Evolutionary conservation across 2,888 invertebrate species (phyloP), one percentile per base, ranked within the genome.

Genomic region (Aspidiotus destructor): DNA sequence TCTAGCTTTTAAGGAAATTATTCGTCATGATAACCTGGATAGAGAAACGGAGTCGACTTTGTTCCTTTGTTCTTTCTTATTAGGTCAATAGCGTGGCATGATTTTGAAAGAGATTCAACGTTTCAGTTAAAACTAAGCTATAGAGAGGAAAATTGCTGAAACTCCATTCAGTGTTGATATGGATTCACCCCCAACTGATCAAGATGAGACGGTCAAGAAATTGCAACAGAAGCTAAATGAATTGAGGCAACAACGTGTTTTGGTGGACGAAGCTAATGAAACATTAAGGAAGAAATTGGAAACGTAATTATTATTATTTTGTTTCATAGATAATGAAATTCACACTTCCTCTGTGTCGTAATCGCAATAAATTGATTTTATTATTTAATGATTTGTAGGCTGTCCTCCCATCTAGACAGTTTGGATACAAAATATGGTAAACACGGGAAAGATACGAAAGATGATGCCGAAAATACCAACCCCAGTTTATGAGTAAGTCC

Each of bases 191-290:
- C 28, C 41, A 17, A 55, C 55, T 42, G 65, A 65, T 57, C 52
- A 62, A 62, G 17, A 13, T 2, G 65, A 57, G 44, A 17, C 3
- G 3, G 65, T 65, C 10, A 41, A 58, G 42, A 65, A 58, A 17
- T 16, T 65, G 13, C 57, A 65, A 44, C 55, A 41, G n/a, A 65
- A 65, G 42, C 42, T 65, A 15, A 10, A n/a, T 5, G 65, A 65
- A 57, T 42, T 65, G 41, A 54, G 65, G 44, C 57, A 41, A 57
- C 65, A 65, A 42, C 55, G 65, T 41, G 57, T 65, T 41, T 57
- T 57, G 44, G 65, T 65, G 41, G 65, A 65, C 53, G 65, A 65
- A 65, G 65, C 65, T 17, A 65, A 65, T 54, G 65, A 65, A 65
- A 65, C 57, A 44, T 42, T 65, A 13, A 54, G 57, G 11, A 65